phyloP scores from a whole-genome alignment of 1,140 invertebrate species.

The Homalodisca vitripennis region DNA sequence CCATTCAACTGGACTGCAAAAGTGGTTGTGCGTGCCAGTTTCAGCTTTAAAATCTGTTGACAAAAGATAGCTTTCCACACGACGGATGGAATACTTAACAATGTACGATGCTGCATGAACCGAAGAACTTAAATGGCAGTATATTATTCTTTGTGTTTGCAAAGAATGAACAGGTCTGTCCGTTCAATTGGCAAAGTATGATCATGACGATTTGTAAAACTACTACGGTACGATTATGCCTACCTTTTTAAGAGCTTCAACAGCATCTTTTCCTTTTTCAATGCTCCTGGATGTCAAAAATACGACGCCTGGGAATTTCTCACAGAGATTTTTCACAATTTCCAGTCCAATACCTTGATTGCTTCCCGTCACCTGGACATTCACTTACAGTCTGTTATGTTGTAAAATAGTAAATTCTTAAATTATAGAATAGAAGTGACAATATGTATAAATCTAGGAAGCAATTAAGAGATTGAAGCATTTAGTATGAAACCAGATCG shows the following conservation, averaged over 20 bases:
- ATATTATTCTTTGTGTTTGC: not conserved
- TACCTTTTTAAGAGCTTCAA: slow-evolving; percentile 53
- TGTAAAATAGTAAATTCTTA: too few relatives aligned
- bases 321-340: slow-evolving; percentile 59
- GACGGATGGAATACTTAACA: not conserved
- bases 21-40: too few relatives aligned
- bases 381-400: too few relatives aligned
- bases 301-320: slow-evolving; percentile 61
- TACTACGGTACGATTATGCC: not conserved
- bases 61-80: too few relatives aligned
- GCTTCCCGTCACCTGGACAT: slow-evolving; percentile 60
- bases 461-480: too few relatives aligned
- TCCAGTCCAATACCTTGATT: slow-evolving; percentile 64
- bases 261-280: slow-evolving; percentile 55
- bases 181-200: not conserved
- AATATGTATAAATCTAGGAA: too few relatives aligned
- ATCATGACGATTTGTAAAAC: not conserved
- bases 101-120: not conserved
- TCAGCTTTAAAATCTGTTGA: too few relatives aligned
- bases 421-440: too few relatives aligned
- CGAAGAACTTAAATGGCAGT: not conserved
- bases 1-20: too few relatives aligned
- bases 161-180: not conserved
- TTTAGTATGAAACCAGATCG: too few relatives aligned
- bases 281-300: slow-evolving; percentile 62